Evolutionary conservation across 2,113 vertebrate genomes (phyloP), one percentile per base, ranked within the genome.

Genomic region (Columba livia): DNA sequence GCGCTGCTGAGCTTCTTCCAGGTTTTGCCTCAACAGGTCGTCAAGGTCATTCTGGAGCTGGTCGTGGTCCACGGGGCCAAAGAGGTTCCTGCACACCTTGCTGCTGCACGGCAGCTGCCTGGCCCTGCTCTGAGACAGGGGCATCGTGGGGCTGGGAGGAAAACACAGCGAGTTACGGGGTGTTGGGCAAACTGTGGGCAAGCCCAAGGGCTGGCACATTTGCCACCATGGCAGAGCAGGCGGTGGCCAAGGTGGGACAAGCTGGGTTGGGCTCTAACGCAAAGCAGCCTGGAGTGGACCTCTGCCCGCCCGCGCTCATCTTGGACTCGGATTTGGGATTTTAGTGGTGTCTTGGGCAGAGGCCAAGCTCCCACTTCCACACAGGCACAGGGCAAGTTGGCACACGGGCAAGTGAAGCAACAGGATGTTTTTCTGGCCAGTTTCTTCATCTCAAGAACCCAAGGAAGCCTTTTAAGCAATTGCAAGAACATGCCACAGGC

Each of bases 41-140:
- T 97, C 96, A 25, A 97, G 98, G 81, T 99, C 99, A 0, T 36
- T 83, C 85, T 96, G 97, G 61, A 99, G 97, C 96, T 99, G 98
- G 17, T 98, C 97, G 0, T 98, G 97, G 97, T 99, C 99, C 47
- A 99, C 98, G 0, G 98, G 98, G 29, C 99, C 99, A 6, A 99
- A 99, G 87, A 99, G 98, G 93, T 89, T 98, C 42, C 99, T 97
- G 69, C 98, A 98, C 2, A 94, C 87, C 18, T 97, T 97, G 89
- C 97, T 97, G 36, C 97, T 98, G 38, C 96, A 95, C 0, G 96
- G 95, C 26, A 69, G 2, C 12, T 80, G 95, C 66, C 88, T 92
- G 29, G 95, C 79, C 11, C 86, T 96, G 23, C 74, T 92, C 48
- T 97, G 94, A 3, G 90, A 90, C 82, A 97, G 56, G 1, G 98